Base-by-base conservation (phyloP, 2,113 vertebrate genomes). In the Sorex fumeus region DNA sequence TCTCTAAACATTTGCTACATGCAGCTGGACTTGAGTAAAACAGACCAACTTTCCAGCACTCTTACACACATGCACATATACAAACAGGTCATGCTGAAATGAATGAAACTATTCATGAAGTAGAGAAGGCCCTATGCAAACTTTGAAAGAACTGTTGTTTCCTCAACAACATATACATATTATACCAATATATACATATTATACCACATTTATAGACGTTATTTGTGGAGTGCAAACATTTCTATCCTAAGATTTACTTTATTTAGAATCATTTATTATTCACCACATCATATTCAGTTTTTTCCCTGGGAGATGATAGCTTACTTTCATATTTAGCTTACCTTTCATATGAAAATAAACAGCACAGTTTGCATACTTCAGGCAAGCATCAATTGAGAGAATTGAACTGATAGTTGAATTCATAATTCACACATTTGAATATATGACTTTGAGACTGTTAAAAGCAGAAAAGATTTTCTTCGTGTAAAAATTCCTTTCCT, bases 71-170 rank as follows among this genome's bases (percentile, higher is more conserved):
- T 8, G 16, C 95, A 97, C 89, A 84, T 82, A 91, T 87, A 90
- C 70, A 74, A 90, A 96, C 95, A 94, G 94, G 92, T 93, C 88
- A 95, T 74, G 84, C 96, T 97, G 97, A 96, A 91, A 97, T 98
- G 97, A 98, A 98, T 97, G 91, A 87, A 50, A 93, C 96, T 94
- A 98, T 98, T 98, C 98, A 98, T 93, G 66, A 84, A 84, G 32
- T 74, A 94, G 93, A 93, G 79, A 96, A 92, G 82, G 78, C 76
- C 70, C 91, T n/a, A 2, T 93, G 92, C 74, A 95, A 76, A 91
- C 87, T 64, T 78, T 96, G 96, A 97, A 97, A 97, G 94, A 90
- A 79, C 79, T 97, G 93, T 96, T 96, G 96, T 96, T 95, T 79
- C 90, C 57, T 88, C n/a, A n/a, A n/a, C n/a, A n/a, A n/a, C n/a